Base-by-base conservation (phyloP, 2,888 invertebrate genomes). In the Rhingia campestris region DNA sequence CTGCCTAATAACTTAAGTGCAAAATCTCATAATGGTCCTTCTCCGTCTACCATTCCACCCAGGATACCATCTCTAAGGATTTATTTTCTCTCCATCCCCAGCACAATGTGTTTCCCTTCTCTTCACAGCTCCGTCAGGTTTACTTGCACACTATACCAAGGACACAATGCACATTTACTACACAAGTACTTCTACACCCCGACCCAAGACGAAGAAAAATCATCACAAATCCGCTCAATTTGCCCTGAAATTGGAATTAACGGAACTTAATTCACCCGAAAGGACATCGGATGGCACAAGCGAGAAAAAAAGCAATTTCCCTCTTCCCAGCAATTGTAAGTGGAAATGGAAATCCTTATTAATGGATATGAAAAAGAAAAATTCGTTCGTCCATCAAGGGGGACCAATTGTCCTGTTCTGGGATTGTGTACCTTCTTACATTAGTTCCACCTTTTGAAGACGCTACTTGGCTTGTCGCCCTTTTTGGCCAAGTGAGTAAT, bases 341-440 rank as follows among this genome's bases (percentile, higher is more conserved):
- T 84, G 75, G 84, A 75, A 84, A 84, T 84, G 84, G 84, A 84
- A 84, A 84, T 84, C 84, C 84, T 84, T 84, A 84, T 84, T 84
- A 84, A 84, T 84, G 79, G 84, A 75, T 64, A 69, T 66, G 67
- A 63, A 76, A 63, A 56, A 41, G 12, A 9, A 14, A 51, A 58
- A 45, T 7, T 51, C 47, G 51, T 54, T 43, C 33, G 39, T 58
- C 33, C 56, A 9, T 59, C 64, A 45, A 30, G 51, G 45, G 37
- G 51, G 49, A 35, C 35, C 58, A 51, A 64, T 47, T 49, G 53
- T 66, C 72, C 66, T 75, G 67, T 61, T 67, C 49, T 51, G 22
- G 45, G 12, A n/a, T 47, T 33, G 41, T 43, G n/a, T n/a, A n/a
- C 61, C 45, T 58, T 10, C 39, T n/a, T 77, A 73, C 63, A 82